Base-by-base conservation (phyloP, 92 coral and sea anemone genomes). In the Zoanthus gigantus region DNA sequence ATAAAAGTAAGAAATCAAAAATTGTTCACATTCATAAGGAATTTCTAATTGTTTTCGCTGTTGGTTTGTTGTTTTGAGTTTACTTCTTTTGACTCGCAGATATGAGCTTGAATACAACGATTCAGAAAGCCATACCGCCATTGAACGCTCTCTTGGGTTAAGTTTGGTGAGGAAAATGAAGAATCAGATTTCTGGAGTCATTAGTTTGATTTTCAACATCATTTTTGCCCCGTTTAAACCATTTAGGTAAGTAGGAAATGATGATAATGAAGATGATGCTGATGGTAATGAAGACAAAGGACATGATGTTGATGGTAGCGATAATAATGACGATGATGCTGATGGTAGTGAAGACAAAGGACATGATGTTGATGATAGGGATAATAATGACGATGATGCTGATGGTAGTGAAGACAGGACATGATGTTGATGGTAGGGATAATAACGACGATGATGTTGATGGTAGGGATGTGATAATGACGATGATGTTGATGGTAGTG, bases 141-240 rank as follows among this genome's bases (percentile, higher is more conserved):
- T 97, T 56, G 98, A 97, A 76, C 91, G 99, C 30, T 95, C 99
- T 52, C 93, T 97, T 76, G 99, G 99, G 2, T 94, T 97, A 53
- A 94, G 95, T 66, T 88, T 97, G 81, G 87, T 95, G 77, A 89
- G 94, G 82, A 97, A 97, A 72, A 93, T 93, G 85, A 90, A 94
- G 76, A 97, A 97, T 77, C 98, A 97, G 88, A 95, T 92, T 8
- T 93, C 96, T 58, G 99, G 98, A 56, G 97, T 95, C 15, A 92
- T 97, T 81, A 95, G 95, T 76, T 93, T 97, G 46, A 90, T 97
- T 57, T 97, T 97, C 67, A 94, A 96, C 60, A 86, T 97, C 79
- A 92, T 97, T 60, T 97, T 97, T 87, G 90, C 98, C 15, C 98
- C 99, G 32, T 97, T 94, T 90, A 97, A 97, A 82, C 99, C 99